Evolutionary conservation across 2,888 invertebrate species (phyloP), one percentile per base, ranked within the genome.

Genomic region (Perizoma affinitatum): DNA sequence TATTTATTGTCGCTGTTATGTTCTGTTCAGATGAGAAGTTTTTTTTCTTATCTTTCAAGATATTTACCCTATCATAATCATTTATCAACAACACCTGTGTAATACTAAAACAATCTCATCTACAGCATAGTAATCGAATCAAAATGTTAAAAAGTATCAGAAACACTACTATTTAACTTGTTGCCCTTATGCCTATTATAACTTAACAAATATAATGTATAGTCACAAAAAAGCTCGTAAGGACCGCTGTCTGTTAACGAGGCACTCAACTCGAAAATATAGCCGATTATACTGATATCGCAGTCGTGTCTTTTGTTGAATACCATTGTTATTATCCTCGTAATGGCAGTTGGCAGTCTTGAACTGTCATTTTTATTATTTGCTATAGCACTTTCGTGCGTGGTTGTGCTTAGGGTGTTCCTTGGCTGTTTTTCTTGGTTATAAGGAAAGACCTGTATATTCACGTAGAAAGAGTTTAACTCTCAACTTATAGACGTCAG

Each of bases 311-410:
- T 67, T 74, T 73, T 74, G 74, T 74, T 65, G 66, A 58, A 66
- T 69, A 53, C 67, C 72, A 71, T 74, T 71, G 68, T 71, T 70
- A 73, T 73, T 68, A 65, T 68, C 70, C 58, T 45, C 56, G 56
- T 68, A 67, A 70, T 65, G 71, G 62, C 68, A 57, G 68, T 68
- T 65, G 67, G 68, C 69, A 68, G 70, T 69, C 66, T 67, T 49
- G 62, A 65, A 65, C 65, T 67, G 69, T 65, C 68, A 65, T 68
- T 68, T 66, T 70, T 71, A 71, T 75, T 73, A 72, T 74, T 71
- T 66, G 68, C 66, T 61, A 68, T 70, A 73, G 68, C 69, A 68
- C 70, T 76, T 74, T 72, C 61, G 73, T 72, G 65, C 66, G 66
- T 64, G 74, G 70, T 67, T 72, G 71, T 74, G 70, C 67, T 67